phyloP scores from a whole-genome alignment of 2,888 invertebrate species.

The Dermolepida albohirtum region DNA sequence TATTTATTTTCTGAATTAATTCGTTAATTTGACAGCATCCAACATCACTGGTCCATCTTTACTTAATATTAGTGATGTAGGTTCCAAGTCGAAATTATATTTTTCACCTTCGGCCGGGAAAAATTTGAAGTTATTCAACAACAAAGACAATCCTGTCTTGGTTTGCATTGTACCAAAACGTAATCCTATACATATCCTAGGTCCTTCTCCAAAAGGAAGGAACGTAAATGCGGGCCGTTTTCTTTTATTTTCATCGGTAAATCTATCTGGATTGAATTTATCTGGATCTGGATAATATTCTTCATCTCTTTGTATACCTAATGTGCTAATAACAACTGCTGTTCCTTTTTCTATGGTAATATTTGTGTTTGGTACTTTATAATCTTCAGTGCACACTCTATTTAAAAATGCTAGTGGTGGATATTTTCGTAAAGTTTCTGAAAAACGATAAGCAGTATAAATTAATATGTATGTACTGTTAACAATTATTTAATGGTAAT shows the following conservation, averaged over 20 bases:
- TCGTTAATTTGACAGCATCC: constrained; percentile 8
- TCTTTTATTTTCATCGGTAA: constrained; percentile 33
- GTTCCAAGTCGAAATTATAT: constrained; percentile 24
- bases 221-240: constrained; percentile 23
- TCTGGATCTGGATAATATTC: constrained; percentile 40
- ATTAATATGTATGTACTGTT: neutral
- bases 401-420: constrained; percentile 32
- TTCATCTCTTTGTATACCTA: constrained; percentile 35
- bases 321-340: constrained; percentile 24
- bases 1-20: neutral
- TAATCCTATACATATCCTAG: constrained; percentile 35
- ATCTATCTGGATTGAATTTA: constrained; percentile 38
- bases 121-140: constrained; percentile 34
- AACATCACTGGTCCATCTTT: constrained; percentile 16
- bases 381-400: constrained; percentile 25
- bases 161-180: constrained; percentile 39
- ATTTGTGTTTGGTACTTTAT: constrained; percentile 25
- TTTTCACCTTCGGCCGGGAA: constrained; percentile 9
- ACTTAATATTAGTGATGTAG: constrained; percentile 9
- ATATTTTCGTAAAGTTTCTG: constrained; percentile 38
- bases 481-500: too few species aligned
- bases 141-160: constrained; percentile 27
- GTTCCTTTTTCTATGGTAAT: constrained; percentile 17
- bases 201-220: constrained; percentile 36
- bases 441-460: neutral